Percentiles rank a stretch among this genome's conserved stretches.
These are phyloP conservation scores for Ciconia nigra DNA, from an alignment of 2,797 vertebrate species.

Conservation along the genomic window DNA sequence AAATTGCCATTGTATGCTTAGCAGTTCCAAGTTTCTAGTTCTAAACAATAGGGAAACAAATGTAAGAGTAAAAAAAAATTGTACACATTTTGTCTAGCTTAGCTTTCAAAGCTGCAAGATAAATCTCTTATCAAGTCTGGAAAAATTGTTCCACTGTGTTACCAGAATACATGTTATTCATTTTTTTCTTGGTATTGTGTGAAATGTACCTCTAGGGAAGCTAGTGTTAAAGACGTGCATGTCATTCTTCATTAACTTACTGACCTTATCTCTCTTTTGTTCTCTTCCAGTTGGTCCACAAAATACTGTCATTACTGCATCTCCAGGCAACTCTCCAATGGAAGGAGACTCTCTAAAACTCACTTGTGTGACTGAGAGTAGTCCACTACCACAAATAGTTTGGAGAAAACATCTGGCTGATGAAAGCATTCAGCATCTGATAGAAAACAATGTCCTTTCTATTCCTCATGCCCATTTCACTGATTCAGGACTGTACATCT, in stretches of 20 bases:
- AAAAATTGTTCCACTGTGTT: background rate
- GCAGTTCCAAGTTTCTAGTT: background rate
- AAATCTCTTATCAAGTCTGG: background rate
- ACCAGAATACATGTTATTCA: background rate
- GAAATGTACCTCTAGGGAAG: background rate
- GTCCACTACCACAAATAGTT: slow-evolving; percentile 17
- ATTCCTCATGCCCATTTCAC: background rate
- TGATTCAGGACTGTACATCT: slow-evolving; percentile 51
- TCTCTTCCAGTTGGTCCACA: slow-evolving; percentile 54
- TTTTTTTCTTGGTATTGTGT: background rate
- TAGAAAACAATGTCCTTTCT: background rate
- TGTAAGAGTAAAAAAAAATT: background rate
- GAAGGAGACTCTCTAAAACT: slow-evolving; percentile 23
- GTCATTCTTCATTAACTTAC: background rate
- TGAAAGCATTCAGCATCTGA: background rate
- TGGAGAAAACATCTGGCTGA: slow-evolving; percentile 43
- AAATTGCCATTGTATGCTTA: background rate
- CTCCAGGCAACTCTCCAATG: background rate
- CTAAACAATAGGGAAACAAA: background rate
- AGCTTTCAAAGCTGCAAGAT: background rate
- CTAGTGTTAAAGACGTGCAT: background rate
- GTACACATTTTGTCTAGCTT: background rate
- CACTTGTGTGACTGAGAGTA: slow-evolving; percentile 50
- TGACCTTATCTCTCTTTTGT: background rate
- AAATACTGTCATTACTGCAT: slow-evolving; percentile 16